phyloP scores from a whole-genome alignment of 2,797 vertebrate genomes.

The Heterohyrax brucei region DNA sequence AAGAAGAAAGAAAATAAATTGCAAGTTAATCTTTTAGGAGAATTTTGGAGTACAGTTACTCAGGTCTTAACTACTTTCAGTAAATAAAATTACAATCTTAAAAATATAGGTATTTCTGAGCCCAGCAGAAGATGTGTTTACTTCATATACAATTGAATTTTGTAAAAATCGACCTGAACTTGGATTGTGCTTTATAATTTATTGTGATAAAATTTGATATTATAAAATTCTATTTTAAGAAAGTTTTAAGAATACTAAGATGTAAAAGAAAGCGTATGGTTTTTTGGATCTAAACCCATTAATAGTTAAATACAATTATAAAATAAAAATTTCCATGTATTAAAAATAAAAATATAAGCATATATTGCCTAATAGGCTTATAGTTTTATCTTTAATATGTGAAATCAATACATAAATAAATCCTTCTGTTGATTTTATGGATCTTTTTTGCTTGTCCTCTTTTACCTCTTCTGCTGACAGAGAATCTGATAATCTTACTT shows the following conservation, averaged over 20 bases:
- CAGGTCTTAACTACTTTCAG: not conserved
- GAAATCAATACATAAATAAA: not conserved
- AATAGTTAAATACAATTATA: conserved; percentile 37
- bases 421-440: not conserved
- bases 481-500: conserved; percentile 61
- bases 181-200: conserved; percentile 45
- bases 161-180: conserved; percentile 23
- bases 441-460: conserved; percentile 32
- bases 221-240: conserved; percentile 63
- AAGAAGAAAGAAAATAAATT: conserved; percentile 55
- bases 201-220: conserved; percentile 61
- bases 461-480: not conserved
- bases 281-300: conserved; percentile 41
- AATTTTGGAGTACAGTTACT: not conserved
- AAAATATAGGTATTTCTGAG: not conserved
- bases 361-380: not conserved
- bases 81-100: not conserved
- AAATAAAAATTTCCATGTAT: conserved; percentile 39
- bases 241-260: conserved; percentile 25
- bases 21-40: conserved; percentile 12
- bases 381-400: not conserved
- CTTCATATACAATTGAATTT: conserved; percentile 59
- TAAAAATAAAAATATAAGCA: not conserved
- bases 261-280: conserved; percentile 8
- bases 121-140: conserved; percentile 9